Base-by-base conservation (phyloP, 2,797 vertebrate species). In the Acanthopagrus latus region DNA sequence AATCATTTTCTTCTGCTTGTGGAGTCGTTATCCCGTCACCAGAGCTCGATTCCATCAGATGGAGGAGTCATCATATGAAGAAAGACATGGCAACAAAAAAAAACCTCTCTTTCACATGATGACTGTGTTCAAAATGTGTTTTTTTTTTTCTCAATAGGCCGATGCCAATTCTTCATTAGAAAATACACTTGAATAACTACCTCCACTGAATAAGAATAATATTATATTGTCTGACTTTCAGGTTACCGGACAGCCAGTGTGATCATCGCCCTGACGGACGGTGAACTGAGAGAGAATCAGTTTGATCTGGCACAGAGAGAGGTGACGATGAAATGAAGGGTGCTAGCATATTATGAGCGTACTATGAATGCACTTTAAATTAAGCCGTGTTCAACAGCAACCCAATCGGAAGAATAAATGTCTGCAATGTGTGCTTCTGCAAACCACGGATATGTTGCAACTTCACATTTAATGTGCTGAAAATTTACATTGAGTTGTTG, bases 231-330 rank as follows among this genome's bases (percentile, higher is more conserved):
- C 59, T 72, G 64, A 21, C 18, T 60, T 38, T 57, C 89, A 99
- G 98, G 96, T 77, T 98, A 96, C 92, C 95, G 97, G 76, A 98
- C 96, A 20, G 98, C 98, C 11, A 99, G 98, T 14, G 98, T 99
- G 73, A 99, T 99, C 94, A 99, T 99, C 17, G 98, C 97, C 0
- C 70, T 99, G 93, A 99, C 98, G 0, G 98, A 99, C 1, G 98
- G 98, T 2, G 98, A 99, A 51, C 95, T 99, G 68, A 97, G 97
- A 0, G 97, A 99, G 75, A 96, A 97, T 65, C 95, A 98, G 13
- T 98, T 99, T 76, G 98, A 97, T 90, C 92, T 97, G 82, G 98
- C 98, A 1, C 97, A 98, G 85, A 95, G 96, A 92, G 98, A 99
- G 97, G 64, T 71, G 50, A 81, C 9, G 14, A 12, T 60, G 5